These are phyloP conservation scores for Oreortyx pictus DNA, from an alignment of 2,797 vertebrate species.

Conservation along the genomic window DNA sequence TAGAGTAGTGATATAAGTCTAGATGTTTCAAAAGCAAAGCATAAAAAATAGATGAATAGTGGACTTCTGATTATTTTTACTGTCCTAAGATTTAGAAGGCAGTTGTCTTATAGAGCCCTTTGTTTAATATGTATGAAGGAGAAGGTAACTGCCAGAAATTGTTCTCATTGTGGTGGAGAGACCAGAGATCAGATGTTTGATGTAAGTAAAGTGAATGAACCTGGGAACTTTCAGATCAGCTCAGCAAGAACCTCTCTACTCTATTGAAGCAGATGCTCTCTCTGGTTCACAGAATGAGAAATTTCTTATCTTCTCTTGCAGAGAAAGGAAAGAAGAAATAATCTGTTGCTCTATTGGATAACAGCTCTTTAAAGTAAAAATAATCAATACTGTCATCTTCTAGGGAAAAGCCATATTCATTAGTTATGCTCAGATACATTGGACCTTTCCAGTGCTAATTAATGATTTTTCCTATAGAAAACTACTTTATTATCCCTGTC, in stretches of 20 bases:
- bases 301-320: not conserved
- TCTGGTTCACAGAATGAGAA: not conserved
- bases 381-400: not conserved
- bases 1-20: conserved; percentile 34
- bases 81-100: not conserved
- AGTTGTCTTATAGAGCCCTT: not conserved
- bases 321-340: not conserved
- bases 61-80: conserved; percentile 11
- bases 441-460: not conserved
- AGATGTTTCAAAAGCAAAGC: conserved; percentile 14
- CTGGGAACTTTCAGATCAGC: not conserved
- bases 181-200: not conserved
- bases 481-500: conserved; percentile 25
- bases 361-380: not conserved
- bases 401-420: not conserved
- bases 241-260: not conserved
- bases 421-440: not conserved
- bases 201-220: not conserved
- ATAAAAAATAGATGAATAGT: not conserved
- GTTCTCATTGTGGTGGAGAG: not conserved
- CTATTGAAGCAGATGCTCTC: not conserved
- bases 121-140: not conserved
- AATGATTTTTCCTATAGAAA: conserved; percentile 30
- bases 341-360: not conserved
- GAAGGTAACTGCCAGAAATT: not conserved